phyloP scores from a whole-genome alignment of 2,888 invertebrate genomes.

The Agrenia bidenticulata region DNA sequence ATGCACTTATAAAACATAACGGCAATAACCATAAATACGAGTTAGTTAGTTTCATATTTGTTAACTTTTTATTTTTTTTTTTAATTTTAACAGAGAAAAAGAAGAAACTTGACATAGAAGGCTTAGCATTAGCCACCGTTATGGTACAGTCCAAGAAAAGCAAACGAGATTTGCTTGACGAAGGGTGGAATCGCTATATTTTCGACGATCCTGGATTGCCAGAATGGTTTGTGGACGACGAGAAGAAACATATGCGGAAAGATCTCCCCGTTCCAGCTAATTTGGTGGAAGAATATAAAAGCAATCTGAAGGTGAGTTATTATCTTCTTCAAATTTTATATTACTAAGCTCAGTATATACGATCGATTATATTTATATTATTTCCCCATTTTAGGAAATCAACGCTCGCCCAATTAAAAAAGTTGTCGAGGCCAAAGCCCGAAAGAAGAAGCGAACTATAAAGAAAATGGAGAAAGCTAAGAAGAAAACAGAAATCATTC shows the following conservation, averaged over 20 bases:
- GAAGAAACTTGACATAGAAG: constrained; percentile 77
- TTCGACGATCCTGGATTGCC: constrained; percentile 90
- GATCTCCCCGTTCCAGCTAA: constrained; percentile 82
- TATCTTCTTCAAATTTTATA: not conserved
- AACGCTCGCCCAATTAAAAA: constrained; percentile 96
- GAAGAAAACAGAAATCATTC: constrained; percentile 91
- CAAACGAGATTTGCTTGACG: constrained; percentile 84
- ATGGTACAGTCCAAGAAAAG: constrained; percentile 87
- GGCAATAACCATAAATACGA: too few species aligned
- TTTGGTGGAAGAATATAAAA: constrained; percentile 78
- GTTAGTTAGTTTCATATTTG: too few species aligned
- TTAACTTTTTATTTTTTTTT: not conserved
- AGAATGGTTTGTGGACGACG: constrained; percentile 94
- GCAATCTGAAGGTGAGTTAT: constrained; percentile 58
- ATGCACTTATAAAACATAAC: too few species aligned
- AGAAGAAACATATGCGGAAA: constrained; percentile 83
- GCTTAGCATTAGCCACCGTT: constrained; percentile 87
- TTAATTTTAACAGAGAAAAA: constrained; percentile 58
- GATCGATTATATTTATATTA: not conserved
- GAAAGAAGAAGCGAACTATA: constrained; percentile 88
- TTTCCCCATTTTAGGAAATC: constrained; percentile 64
- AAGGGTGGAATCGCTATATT: constrained; percentile 88
- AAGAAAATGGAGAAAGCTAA: constrained; percentile 87
- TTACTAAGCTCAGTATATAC: not conserved
- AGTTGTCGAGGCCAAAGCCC: constrained; percentile 94